Conservation (phyloP, 2,113 vertebrate species). For the Ancistrus triradiatus region DNA sequence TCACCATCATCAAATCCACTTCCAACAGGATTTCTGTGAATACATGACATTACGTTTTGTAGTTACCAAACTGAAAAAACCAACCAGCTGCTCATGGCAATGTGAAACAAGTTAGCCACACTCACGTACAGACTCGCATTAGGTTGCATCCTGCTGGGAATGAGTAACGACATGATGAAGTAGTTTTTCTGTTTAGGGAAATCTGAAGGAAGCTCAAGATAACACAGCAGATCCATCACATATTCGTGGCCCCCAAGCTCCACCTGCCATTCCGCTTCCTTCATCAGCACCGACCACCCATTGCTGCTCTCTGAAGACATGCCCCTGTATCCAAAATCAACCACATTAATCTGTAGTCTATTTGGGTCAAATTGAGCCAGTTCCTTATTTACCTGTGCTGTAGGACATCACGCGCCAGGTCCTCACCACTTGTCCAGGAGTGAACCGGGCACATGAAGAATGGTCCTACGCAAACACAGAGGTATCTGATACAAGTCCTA, state of each 20-base stretch:
- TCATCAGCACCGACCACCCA: constrained; percentile 89
- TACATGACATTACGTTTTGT: constrained; percentile 3
- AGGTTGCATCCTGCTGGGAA: constrained; percentile 51
- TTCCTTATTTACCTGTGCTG: constrained; percentile 90
- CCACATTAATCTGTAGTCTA: not conserved
- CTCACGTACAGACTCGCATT: constrained; percentile 74
- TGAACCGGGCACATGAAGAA: constrained; percentile 85
- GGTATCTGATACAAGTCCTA: not conserved
- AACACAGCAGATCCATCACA: constrained; percentile 84
- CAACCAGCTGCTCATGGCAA: no score
- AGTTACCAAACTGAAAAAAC: no score
- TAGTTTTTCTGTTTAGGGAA: constrained; percentile 89
- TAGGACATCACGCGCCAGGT: constrained; percentile 81
- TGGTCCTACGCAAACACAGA: constrained; percentile 69
- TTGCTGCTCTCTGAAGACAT: constrained; percentile 71
- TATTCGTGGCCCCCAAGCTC: constrained; percentile 92
- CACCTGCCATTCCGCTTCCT: constrained; percentile 80
- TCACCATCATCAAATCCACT: constrained; percentile 73
- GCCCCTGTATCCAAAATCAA: constrained; percentile 61
- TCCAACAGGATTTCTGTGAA: constrained; percentile 73
- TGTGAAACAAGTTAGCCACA: no score
- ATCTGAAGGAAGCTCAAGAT: constrained; percentile 80
- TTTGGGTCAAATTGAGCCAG: no score
- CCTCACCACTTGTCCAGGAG: constrained; percentile 92
- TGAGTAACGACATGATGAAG: constrained; percentile 82